Evolutionary conservation across 2,113 vertebrate species (phyloP).

Genomic region (Dasyprocta punctata): DNA sequence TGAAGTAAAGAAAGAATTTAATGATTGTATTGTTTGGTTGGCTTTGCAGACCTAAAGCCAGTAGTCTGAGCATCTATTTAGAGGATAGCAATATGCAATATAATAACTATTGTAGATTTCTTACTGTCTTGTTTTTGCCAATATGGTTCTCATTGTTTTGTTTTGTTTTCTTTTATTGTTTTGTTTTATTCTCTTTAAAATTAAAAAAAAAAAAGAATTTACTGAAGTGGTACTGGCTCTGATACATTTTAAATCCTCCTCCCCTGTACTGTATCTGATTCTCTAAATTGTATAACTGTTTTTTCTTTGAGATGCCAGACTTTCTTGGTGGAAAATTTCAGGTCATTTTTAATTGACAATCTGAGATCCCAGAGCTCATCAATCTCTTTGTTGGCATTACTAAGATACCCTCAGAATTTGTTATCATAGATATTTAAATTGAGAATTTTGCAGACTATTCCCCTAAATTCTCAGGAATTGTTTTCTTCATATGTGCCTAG

Average conservation of each 20-base stretch:
- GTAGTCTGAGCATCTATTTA: too few species aligned
- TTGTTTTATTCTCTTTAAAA: too few species aligned
- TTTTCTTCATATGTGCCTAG: background rate
- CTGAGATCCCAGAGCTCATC: background rate
- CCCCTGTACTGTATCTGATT: background rate
- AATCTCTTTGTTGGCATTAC: background rate
- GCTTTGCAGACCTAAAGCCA: too few species aligned
- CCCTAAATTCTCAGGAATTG: background rate
- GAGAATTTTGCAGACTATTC: background rate
- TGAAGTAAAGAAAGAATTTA: too few species aligned
- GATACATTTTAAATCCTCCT: background rate
- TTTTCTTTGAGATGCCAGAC: background rate
- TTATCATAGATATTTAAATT: background rate
- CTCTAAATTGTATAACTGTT: background rate
- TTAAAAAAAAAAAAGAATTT: background rate
- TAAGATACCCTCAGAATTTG: background rate
- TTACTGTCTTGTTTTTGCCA: too few species aligned
- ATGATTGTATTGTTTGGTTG: too few species aligned
- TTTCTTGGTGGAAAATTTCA: background rate
- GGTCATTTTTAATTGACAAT: conserved; percentile 5
- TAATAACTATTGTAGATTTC: too few species aligned
- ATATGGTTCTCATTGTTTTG: too few species aligned
- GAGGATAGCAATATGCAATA: too few species aligned
- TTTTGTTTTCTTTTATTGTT: too few species aligned
- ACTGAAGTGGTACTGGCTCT: background rate